Percentiles rank a stretch among this genome's conserved stretches.
These are phyloP conservation scores for Dendroctonus valens DNA, from an alignment of 1,140 invertebrate species.

Conservation along the genomic window DNA sequence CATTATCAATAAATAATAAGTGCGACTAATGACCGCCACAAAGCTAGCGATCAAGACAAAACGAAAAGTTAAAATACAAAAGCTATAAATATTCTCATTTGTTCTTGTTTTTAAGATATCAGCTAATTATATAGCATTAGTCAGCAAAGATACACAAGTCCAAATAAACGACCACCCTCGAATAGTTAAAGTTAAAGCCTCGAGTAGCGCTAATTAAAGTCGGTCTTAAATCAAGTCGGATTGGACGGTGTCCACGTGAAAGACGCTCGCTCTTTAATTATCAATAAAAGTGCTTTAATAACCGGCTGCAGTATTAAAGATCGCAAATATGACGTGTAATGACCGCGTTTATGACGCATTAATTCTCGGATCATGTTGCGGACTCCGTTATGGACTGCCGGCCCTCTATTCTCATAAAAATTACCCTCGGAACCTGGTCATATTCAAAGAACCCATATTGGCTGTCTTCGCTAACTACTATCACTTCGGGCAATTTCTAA, in stretches of 20 bases:
- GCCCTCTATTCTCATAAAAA: slow-evolving; percentile 2
- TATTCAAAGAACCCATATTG: too few species aligned
- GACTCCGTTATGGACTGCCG: slow-evolving; percentile 2
- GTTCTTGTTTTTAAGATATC: too few species aligned
- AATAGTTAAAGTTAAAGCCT: slow-evolving; percentile 4
- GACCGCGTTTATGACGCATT: slow-evolving; percentile 21
- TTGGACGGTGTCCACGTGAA: slow-evolving; percentile 1
- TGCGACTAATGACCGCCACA: too few species aligned
- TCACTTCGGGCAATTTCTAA: too few species aligned
- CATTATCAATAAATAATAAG: too few species aligned
- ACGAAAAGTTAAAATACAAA: too few species aligned
- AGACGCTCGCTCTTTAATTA: slow-evolving; percentile 18
- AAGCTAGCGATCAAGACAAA: too few species aligned
- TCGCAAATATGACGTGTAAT: slow-evolving; percentile 31
- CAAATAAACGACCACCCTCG: neutral
- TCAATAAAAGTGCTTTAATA: slow-evolving; percentile 30
- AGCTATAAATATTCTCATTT: too few species aligned
- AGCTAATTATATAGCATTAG: too few species aligned
- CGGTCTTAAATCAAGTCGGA: slow-evolving; percentile 25
- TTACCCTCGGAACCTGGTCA: too few species aligned
- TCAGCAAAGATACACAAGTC: too few species aligned
- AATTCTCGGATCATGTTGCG: slow-evolving; percentile 32
- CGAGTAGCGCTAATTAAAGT: slow-evolving; percentile 9
- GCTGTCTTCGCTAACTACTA: too few species aligned
- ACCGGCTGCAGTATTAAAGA: slow-evolving; percentile 24